Conservation (phyloP, 2,113 vertebrate genomes). For the Lamprologus lemairii region DNA sequence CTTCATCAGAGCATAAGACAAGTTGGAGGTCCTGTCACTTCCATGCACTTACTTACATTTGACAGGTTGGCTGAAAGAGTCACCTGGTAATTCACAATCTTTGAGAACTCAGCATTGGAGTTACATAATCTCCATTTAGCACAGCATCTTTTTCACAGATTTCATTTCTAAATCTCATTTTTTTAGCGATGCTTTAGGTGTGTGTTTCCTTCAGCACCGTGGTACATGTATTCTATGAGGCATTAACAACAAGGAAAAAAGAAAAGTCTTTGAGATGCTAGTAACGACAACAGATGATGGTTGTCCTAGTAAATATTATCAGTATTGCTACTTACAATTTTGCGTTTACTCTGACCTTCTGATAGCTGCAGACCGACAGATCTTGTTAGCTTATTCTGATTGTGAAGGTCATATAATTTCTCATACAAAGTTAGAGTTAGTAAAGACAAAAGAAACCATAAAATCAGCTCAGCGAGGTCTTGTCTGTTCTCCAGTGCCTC, state of each 20-base stretch:
- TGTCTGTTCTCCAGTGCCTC: background rate
- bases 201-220: rapidly evolving
- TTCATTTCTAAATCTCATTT: background rate
- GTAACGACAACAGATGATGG: background rate
- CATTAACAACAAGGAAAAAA: background rate
- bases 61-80: background rate
- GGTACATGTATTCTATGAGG: background rate
- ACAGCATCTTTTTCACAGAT: background rate
- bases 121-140: background rate
- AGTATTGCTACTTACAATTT: background rate
- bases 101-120: background rate
- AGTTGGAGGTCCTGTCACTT: background rate
- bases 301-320: background rate
- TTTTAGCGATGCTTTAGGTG: background rate
- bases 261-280: background rate
- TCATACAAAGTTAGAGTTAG: background rate
- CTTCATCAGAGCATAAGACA: background rate
- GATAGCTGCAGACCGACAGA: background rate
- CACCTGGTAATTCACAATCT: background rate
- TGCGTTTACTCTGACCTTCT: background rate
- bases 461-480: background rate
- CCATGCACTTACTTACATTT: background rate
- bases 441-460: background rate
- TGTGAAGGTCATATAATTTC: background rate
- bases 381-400: background rate